These are phyloP conservation scores for Hyperoplus lanceolatus DNA, from an alignment of 2,797 vertebrate genomes.

Conservation along the genomic window DNA sequence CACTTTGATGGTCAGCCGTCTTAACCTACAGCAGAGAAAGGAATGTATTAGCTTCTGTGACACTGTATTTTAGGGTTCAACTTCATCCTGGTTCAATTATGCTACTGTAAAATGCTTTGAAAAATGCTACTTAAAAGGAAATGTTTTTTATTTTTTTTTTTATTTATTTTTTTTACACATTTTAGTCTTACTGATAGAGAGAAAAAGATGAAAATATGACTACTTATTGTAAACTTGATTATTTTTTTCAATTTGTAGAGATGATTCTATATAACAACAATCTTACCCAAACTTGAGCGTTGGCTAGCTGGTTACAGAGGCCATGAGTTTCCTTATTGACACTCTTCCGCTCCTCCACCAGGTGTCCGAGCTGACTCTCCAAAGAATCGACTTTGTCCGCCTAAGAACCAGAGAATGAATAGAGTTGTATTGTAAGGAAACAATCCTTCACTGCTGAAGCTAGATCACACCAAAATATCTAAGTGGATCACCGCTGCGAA, in stretches of 20 bases:
- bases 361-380: conserved; percentile 82
- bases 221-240: neutral
- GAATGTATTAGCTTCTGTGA: neutral
- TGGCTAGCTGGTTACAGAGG: conserved; percentile 83
- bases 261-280: neutral
- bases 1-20: conserved; percentile 84
- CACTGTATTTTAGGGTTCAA: neutral
- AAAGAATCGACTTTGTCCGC: conserved; percentile 79
- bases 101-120: neutral
- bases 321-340: conserved; percentile 84
- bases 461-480: neutral
- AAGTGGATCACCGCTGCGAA: neutral
- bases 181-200: neutral
- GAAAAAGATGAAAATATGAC: neutral
- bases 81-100: neutral
- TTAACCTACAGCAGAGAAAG: conserved; percentile 81
- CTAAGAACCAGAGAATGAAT: conserved; percentile 53
- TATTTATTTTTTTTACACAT: neutral
- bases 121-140: neutral
- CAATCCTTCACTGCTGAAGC: neutral
- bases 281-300: conserved; percentile 88
- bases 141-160: no score
- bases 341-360: conserved; percentile 85
- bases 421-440: neutral
- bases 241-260: neutral